Base-by-base conservation (phyloP, 2,797 vertebrate species). In the Decapterus maruadsi region DNA sequence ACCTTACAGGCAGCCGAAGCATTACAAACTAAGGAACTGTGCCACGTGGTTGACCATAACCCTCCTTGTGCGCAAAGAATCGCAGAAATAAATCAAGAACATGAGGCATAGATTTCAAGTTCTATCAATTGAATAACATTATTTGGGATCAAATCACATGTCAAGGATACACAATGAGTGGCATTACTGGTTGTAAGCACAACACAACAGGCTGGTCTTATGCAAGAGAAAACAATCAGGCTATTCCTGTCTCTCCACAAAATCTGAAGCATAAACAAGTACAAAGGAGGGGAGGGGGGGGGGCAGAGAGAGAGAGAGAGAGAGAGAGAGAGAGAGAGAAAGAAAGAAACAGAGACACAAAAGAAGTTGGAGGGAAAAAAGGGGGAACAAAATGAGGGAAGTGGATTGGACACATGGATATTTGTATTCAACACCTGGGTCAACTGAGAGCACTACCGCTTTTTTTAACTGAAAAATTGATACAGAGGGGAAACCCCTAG, bases 191-290 rank as follows among this genome's bases (percentile, higher is more conserved):
- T 82, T 77, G 58, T 45, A 14, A 68, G 20, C 20, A 22, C 22
- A 53, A 26, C 26, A 16, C 17, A 78, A 66, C 80, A 54, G 8
- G 43, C 17, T 17, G 22, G 12, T 67, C 38, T 85, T 78, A 70
- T 73, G 60, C 66, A 91, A 91, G 60, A 76, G 48, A 76, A 79
- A 73, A 20, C 77, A 80, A 72, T 60, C 50, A 14, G 88, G 77
- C 82, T 72, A 53, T 91, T 90, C 77, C 75, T 84, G 71, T 19
- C 68, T 75, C 57, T 79, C 26, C 17, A 67, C 36, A 80, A 79
- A 78, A 46, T 50, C 61, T 75, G 61, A 62, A 71, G 57, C 45
- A 68, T n/a, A 81, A 90, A 89, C 72, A 75, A 60, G 55, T 16
- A 16, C 26, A 61, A 31, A 63, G 14, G n/a, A 17, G 34, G 20